A percentile compares a stretch with the other conserved stretches of the same genome.
These are phyloP conservation scores for Epicauta chinensis DNA, from an alignment of 1,140 invertebrate genomes.

Conservation along the genomic window DNA sequence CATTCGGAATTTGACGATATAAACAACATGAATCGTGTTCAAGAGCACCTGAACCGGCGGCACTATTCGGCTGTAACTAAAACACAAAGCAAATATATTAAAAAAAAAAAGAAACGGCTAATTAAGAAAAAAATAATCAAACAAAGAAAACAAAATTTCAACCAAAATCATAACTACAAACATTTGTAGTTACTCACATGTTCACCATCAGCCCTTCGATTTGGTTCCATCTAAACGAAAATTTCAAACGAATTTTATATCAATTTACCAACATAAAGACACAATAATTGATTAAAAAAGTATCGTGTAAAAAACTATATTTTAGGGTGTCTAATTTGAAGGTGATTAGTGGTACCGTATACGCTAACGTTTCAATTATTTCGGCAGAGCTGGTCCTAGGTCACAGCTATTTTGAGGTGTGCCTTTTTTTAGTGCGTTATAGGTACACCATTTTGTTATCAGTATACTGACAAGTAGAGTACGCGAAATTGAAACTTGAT, in stretches of 20 bases:
- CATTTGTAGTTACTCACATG: constrained; percentile 54
- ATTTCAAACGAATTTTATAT: background rate
- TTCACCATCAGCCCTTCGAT: constrained; percentile 64
- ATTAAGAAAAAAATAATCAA: constrained; percentile 13
- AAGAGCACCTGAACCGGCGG: constrained; percentile 88
- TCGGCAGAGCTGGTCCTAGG: too few species aligned
- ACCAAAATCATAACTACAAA: constrained; percentile 27
- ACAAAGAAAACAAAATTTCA: constrained; percentile 6
- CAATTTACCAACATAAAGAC: too few species aligned
- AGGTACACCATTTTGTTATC: too few species aligned
- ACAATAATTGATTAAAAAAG: too few species aligned
- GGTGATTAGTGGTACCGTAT: too few species aligned
- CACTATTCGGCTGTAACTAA: constrained; percentile 84
- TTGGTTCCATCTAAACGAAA: constrained; percentile 64
- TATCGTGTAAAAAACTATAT: too few species aligned
- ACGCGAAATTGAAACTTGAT: too few species aligned
- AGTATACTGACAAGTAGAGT: too few species aligned
- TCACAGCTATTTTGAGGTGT: too few species aligned
- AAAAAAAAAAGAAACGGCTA: constrained; percentile 3
- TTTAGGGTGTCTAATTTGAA: too few species aligned
- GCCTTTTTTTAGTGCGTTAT: too few species aligned
- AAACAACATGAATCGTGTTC: constrained; percentile 93
- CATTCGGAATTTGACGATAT: constrained; percentile 61
- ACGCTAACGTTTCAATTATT: too few species aligned
- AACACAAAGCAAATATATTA: constrained; percentile 27